phyloP scores from a whole-genome alignment of 2,113 vertebrate genomes.

The Ginglymostoma cirratum region DNA sequence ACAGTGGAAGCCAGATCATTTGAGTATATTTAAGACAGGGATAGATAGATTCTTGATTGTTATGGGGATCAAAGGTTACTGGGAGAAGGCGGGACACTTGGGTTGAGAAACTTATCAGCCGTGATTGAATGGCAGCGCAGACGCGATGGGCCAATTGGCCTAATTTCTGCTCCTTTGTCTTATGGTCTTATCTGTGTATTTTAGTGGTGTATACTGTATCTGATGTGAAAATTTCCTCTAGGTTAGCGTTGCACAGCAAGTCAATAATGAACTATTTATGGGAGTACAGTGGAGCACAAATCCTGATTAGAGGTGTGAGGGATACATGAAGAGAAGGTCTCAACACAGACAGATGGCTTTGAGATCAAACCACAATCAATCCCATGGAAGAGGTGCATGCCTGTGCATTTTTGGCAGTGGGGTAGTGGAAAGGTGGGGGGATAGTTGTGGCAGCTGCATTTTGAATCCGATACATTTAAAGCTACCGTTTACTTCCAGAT shows the following conservation, averaged over 20 bases:
- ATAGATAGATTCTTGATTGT: too few relatives aligned
- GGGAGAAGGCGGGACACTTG: too few relatives aligned
- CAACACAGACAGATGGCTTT: not conserved
- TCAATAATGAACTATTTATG: not conserved
- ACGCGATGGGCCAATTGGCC: too few relatives aligned
- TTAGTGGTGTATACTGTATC: not conserved
- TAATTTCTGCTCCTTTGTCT: too few relatives aligned
- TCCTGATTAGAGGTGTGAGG: not conserved
- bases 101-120: too few relatives aligned
- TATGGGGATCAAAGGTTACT: too few relatives aligned
- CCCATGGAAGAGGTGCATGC: not conserved
- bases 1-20: too few relatives aligned
- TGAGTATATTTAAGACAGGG: too few relatives aligned
- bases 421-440: not conserved
- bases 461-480: not conserved
- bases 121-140: too few relatives aligned
- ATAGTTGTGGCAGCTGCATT: not conserved
- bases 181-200: too few relatives aligned
- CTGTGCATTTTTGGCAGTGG: not conserved
- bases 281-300: not conserved
- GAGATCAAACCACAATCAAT: not conserved
- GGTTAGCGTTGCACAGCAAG: not conserved
- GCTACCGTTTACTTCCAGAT: not conserved
- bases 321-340: not conserved
- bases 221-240: not conserved